These are phyloP conservation scores for Sinohyriopsis cumingii DNA, from an alignment of 2,888 invertebrate species.

Conservation along the genomic window DNA sequence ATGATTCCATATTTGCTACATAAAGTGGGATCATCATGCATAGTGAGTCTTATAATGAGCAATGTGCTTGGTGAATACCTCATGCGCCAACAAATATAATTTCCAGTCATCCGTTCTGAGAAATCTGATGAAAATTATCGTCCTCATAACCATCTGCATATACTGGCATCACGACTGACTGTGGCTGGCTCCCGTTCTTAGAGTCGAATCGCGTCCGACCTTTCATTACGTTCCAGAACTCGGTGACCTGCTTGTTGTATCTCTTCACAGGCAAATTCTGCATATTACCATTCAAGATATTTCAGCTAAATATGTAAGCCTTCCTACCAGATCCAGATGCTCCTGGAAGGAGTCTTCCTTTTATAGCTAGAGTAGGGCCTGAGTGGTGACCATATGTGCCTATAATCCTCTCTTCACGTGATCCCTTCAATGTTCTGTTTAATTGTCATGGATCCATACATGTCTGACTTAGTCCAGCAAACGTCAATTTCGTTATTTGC, in stretches of 20 bases:
- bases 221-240: no score
- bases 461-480: conserved; percentile 2
- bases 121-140: conserved; percentile 9
- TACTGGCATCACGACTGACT: background rate
- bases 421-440: conserved; percentile 5
- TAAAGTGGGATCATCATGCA: conserved; percentile 12
- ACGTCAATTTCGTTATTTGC: conserved; percentile 1
- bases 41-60: conserved; percentile 11
- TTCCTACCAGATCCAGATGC: background rate
- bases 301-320: background rate
- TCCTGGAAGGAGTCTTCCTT: background rate
- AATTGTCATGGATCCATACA: conserved; percentile 1
- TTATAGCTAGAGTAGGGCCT: background rate
- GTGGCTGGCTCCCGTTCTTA: background rate
- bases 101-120: conserved; percentile 11
- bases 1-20: conserved; percentile 7
- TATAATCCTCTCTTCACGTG: conserved; percentile 7
- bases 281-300: background rate
- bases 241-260: background rate
- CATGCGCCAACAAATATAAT: conserved; percentile 5
- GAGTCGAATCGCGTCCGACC: background rate
- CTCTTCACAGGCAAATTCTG: background rate
- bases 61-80: conserved; percentile 9
- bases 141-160: conserved; percentile 3
- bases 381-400: conserved; percentile 3